Conservation (phyloP, 2,113 vertebrate genomes). For the Solea solea region DNA sequence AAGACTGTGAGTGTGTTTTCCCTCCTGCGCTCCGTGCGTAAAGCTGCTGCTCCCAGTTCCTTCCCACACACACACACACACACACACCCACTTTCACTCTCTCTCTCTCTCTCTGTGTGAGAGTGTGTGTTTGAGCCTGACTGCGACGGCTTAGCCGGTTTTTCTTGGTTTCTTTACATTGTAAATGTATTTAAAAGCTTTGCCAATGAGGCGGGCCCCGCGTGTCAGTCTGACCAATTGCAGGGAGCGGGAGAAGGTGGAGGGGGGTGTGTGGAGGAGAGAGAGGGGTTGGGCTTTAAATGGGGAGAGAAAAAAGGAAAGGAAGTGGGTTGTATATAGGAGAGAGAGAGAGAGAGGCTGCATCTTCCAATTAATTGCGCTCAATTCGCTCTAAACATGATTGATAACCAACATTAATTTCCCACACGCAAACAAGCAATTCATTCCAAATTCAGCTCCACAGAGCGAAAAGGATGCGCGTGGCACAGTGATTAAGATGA, state of each 20-base stretch:
- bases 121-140: constrained; percentile 8
- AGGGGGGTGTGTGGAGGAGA: constrained; percentile 35
- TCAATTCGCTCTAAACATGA: constrained; percentile 63
- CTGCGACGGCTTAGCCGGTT: constrained; percentile 51
- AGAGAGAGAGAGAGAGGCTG: constrained; percentile 17
- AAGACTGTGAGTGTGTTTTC: constrained; percentile 29
- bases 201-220: constrained; percentile 49
- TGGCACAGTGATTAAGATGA: constrained; percentile 33
- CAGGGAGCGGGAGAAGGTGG: constrained; percentile 52
- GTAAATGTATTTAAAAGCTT: constrained; percentile 68
- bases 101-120: not conserved
- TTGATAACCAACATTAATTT: constrained; percentile 63
- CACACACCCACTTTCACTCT: constrained; percentile 40
- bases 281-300: constrained; percentile 50
- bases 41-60: constrained; percentile 58
- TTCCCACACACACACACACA: constrained; percentile 37
- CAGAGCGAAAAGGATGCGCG: constrained; percentile 6
- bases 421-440: constrained; percentile 49
- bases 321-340: constrained; percentile 1
- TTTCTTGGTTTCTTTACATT: constrained; percentile 74
- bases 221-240: constrained; percentile 66
- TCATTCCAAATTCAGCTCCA: constrained; percentile 38
- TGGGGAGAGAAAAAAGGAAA: not conserved
- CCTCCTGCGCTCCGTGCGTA: constrained; percentile 40
- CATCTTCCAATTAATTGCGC: constrained; percentile 57